Conservation (phyloP, 2,797 vertebrate genomes). For the Helarctos malayanus region DNA sequence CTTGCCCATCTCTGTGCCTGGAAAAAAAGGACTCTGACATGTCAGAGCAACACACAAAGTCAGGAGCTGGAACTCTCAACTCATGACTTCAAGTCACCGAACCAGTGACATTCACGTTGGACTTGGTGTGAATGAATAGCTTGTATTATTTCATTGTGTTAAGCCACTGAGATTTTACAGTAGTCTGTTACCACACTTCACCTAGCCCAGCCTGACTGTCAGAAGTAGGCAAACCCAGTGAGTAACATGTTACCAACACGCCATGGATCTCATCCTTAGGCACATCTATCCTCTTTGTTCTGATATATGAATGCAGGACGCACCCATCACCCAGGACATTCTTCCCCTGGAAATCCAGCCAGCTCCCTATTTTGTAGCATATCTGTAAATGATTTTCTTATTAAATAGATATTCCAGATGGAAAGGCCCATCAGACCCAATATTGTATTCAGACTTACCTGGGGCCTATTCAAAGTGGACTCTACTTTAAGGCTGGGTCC, state of each 20-base stretch:
- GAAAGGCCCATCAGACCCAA: neutral
- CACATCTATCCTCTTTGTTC: neutral
- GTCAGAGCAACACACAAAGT: neutral
- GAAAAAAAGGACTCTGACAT: neutral
- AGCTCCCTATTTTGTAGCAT: neutral
- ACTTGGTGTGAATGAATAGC: neutral
- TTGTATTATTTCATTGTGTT: neutral
- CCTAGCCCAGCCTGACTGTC: neutral
- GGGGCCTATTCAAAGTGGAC: neutral
- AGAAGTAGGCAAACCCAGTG: neutral
- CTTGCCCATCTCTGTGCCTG: neutral
- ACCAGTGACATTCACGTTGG: neutral
- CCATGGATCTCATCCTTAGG: too few species aligned
- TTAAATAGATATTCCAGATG: constrained; percentile 29
- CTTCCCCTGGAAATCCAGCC: neutral
- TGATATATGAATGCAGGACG: neutral
- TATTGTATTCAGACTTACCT: neutral
- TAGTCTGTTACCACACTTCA: neutral
- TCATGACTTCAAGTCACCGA: neutral
- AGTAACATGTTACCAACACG: neutral
- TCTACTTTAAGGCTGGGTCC: neutral
- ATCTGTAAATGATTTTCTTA: constrained; percentile 32
- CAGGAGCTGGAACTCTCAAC: neutral
- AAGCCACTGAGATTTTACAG: neutral
- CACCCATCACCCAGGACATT: neutral